Percentiles rank a stretch among this genome's conserved stretches.
phyloP scores from a whole-genome alignment of 1,140 invertebrate species.

The Palaemon carinicauda region DNA sequence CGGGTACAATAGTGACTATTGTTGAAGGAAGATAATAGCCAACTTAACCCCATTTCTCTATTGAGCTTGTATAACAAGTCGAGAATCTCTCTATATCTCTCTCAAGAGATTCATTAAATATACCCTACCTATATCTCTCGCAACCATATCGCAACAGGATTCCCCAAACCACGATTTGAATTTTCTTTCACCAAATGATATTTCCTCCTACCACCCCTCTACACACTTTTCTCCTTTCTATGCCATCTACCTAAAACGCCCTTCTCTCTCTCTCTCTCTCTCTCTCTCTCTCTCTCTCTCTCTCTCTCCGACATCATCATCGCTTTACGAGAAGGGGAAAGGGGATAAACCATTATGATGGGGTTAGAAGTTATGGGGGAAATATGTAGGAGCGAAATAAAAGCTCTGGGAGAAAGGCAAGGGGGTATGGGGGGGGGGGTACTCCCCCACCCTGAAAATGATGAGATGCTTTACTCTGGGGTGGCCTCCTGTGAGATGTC shows the following conservation, averaged over 20 bases:
- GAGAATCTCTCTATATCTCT: no score
- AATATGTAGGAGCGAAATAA: not conserved
- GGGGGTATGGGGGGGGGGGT: not conserved
- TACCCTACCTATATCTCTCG: not conserved
- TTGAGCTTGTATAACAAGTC: no score
- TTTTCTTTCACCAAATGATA: not conserved
- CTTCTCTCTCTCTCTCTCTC: not conserved
- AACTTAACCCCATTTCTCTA: no score
- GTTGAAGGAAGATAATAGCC: no score
- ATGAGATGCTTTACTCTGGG: no score
- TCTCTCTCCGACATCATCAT: not conserved
- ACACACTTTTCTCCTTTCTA: not conserved
- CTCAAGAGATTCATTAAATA: no score
- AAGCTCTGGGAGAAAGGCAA: not conserved
- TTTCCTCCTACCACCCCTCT: not conserved
- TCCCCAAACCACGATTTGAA: not conserved
- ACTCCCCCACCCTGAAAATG: no score
- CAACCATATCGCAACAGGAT: not conserved
- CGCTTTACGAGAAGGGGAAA: not conserved
- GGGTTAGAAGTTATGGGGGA: not conserved
- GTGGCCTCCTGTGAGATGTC: no score
- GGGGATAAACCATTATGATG: not conserved
- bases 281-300: constrained; percentile 1
- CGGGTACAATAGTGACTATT: no score
- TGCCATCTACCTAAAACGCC: not conserved